phyloP scores from a whole-genome alignment of 2,113 vertebrate species.

The Melanerpes aurifrons region DNA sequence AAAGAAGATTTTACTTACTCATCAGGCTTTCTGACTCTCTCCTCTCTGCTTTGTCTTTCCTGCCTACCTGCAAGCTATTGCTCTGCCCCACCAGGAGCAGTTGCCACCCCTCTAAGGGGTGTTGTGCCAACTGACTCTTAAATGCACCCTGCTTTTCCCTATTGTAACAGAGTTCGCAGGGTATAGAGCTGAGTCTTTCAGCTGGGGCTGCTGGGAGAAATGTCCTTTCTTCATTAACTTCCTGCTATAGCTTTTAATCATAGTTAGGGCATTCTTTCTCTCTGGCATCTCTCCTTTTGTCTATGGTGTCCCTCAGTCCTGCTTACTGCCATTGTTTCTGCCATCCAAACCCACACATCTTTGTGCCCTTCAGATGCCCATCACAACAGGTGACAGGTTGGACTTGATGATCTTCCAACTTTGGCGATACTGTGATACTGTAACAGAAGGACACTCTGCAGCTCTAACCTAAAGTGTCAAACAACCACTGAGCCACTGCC shows the following conservation, averaged over 20 bases:
- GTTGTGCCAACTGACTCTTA: not conserved
- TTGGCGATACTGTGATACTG: too few relatives aligned
- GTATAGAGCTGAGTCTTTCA: not conserved
- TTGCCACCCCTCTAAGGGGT: not conserved
- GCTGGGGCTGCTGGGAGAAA: not conserved
- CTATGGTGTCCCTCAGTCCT: not conserved
- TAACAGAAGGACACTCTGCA: not conserved
- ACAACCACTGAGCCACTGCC: not conserved
- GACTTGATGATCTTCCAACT: too few relatives aligned
- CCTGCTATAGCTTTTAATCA: not conserved
- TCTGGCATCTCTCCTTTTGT: not conserved
- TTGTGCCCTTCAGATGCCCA: not conserved
- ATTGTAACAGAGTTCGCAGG: not conserved
- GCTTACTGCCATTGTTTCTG: not conserved
- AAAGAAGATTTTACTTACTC: not conserved
- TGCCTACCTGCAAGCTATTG: not conserved
- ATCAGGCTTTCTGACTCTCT: not conserved
- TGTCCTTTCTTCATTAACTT: not conserved
- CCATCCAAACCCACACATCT: accelerated
- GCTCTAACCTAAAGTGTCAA: not conserved
- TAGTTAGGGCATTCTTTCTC: not conserved
- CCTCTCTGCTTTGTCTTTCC: not conserved
- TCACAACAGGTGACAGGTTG: not conserved
- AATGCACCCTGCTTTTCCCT: not conserved
- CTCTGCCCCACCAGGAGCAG: not conserved